phyloP scores from a whole-genome alignment of 2,888 invertebrate genomes.

The Nipponacmea schrenckii region DNA sequence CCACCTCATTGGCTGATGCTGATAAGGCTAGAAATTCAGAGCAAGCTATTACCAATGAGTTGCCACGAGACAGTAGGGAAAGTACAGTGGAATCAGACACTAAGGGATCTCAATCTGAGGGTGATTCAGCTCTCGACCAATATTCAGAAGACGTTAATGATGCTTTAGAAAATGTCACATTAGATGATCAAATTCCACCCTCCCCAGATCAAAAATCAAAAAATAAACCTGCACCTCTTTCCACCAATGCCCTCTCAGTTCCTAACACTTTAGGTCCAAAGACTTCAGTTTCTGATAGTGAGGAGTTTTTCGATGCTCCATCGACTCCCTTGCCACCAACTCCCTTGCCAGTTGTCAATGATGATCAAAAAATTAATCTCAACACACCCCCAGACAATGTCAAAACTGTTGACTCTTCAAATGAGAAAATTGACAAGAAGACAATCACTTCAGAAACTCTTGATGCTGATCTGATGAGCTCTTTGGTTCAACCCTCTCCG shows the following conservation, averaged over 20 bases:
- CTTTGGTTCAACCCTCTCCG: neutral
- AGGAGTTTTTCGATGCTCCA: neutral
- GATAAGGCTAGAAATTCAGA: neutral
- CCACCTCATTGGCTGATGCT: neutral
- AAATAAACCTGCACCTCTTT: no score
- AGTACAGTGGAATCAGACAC: neutral
- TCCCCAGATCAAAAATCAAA: no score
- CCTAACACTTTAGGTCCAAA: no score
- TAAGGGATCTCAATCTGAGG: neutral
- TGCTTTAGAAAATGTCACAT: neutral
- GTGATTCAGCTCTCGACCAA: neutral
- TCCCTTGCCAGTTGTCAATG: neutral
- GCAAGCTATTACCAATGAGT: neutral
- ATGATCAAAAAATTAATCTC: neutral
- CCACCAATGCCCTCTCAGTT: no score
- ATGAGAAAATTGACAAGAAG: neutral
- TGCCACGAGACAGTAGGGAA: neutral
- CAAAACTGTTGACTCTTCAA: neutral
- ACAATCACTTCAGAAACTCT: neutral
- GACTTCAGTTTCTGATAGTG: neutral
- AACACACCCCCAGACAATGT: neutral
- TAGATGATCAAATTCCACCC: neutral
- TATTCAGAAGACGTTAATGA: constrained; percentile 2
- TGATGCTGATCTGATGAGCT: neutral
- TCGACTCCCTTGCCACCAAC: neutral